A percentile compares a stretch with the other conserved stretches of the same genome.
These are phyloP conservation scores for Onychorhynchus coronatus DNA, from an alignment of 2,113 vertebrate genomes.

Conservation along the genomic window DNA sequence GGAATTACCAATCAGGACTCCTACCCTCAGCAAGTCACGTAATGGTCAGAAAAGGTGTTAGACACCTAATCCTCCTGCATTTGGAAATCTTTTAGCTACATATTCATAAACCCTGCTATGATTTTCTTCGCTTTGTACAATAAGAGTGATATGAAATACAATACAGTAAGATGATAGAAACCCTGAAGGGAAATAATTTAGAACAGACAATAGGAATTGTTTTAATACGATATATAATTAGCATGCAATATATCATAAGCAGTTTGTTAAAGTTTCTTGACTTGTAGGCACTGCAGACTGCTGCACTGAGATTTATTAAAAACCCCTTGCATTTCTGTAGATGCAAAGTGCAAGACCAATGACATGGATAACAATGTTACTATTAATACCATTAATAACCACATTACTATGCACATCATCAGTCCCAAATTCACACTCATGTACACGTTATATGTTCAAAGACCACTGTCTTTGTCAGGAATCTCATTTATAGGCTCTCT, in stretches of 20 bases:
- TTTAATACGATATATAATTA: neutral
- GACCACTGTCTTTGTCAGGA: neutral
- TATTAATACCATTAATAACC: neutral
- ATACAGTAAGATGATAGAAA: neutral
- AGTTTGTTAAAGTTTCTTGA: neutral
- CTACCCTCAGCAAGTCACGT: neutral
- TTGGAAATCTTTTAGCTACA: neutral
- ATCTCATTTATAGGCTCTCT: neutral
- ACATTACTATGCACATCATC: neutral
- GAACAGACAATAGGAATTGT: neutral
- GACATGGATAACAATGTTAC: neutral
- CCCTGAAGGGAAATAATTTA: neutral
- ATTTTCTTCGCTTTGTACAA: neutral
- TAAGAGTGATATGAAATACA: neutral
- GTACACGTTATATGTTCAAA: neutral
- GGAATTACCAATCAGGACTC: neutral
- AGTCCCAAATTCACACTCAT: neutral
- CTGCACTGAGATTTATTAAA: neutral
- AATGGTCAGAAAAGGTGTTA: neutral
- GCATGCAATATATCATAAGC: neutral
- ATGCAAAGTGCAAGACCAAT: neutral
- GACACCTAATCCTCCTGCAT: neutral
- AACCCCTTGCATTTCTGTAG: neutral
- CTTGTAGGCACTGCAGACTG: neutral
- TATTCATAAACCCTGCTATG: neutral